Evolutionary conservation across 2,888 invertebrate genomes (phyloP).

Genomic region (Erynnis tages): DNA sequence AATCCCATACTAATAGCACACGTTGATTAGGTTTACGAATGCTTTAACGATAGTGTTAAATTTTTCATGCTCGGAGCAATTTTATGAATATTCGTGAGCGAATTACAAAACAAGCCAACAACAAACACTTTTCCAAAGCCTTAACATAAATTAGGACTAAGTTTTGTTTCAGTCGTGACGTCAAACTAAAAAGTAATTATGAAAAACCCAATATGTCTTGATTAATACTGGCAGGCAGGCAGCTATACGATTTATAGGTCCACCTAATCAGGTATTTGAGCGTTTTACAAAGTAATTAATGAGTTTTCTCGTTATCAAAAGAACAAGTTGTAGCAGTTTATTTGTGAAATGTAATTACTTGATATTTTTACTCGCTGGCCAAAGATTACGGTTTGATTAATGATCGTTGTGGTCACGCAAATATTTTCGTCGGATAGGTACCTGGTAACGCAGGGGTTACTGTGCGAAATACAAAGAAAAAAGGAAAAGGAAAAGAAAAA

Average conservation of each 20-base stretch:
- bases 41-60: no score
- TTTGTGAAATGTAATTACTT: slow-evolving; percentile 37
- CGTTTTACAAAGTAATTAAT: slow-evolving; percentile 25
- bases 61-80: no score
- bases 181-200: slow-evolving; percentile 22
- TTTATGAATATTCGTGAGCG: background rate
- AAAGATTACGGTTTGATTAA: slow-evolving; percentile 36
- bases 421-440: slow-evolving; percentile 5
- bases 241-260: slow-evolving; percentile 22
- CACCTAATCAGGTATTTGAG: slow-evolving; percentile 23
- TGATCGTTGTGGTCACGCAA: slow-evolving; percentile 33
- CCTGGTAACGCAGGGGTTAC: background rate
- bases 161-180: slow-evolving; percentile 11
- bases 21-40: no score
- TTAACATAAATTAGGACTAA: slow-evolving; percentile 1
- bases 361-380: slow-evolving; percentile 34
- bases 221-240: slow-evolving; percentile 21
- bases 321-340: slow-evolving; percentile 30
- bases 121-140: background rate
- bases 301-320: slow-evolving; percentile 24
- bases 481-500: no score
- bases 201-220: slow-evolving; percentile 20
- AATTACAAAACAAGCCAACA: background rate
- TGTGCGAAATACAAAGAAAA: background rate
- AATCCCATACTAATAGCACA: no score